A percentile compares a stretch with the other conserved stretches of the same genome.
These are phyloP conservation scores for Malthinus seriepunctatus DNA, from an alignment of 2,888 invertebrate genomes.

Conservation along the genomic window DNA sequence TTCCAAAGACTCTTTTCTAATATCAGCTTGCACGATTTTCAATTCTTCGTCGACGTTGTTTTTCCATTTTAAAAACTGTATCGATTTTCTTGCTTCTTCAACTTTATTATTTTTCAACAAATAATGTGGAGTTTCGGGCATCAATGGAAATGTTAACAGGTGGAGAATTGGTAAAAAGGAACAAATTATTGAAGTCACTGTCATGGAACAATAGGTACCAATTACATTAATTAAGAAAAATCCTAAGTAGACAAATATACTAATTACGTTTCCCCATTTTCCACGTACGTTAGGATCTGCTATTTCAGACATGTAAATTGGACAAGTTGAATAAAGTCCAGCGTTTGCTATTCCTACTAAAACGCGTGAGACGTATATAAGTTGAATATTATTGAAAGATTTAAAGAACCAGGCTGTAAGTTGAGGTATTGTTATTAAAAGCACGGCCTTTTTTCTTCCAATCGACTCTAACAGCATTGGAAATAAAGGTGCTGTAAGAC, in stretches of 20 bases:
- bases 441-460: conserved; percentile 36
- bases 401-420: conserved; percentile 37
- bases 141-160: conserved; percentile 59
- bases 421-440: conserved; percentile 40
- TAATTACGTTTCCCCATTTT: conserved; percentile 40
- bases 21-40: conserved; percentile 34
- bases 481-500: conserved; percentile 28
- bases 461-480: conserved; percentile 26
- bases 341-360: background rate
- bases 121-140: conserved; percentile 60
- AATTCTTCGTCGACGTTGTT: conserved; percentile 41
- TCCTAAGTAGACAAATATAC: conserved; percentile 36
- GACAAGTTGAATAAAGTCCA: background rate
- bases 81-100: conserved; percentile 37
- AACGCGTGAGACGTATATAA: background rate
- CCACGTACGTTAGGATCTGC: conserved; percentile 41
- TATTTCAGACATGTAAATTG: conserved; percentile 33
- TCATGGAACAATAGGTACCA: conserved; percentile 61
- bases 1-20: conserved; percentile 42
- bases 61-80: conserved; percentile 37
- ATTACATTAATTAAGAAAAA: conserved; percentile 53
- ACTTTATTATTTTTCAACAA: conserved; percentile 37
- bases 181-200: conserved; percentile 59
- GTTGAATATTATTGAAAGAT: conserved; percentile 27
- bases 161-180: conserved; percentile 61